These are phyloP conservation scores for Calyptomena viridis DNA, from an alignment of 2,113 vertebrate species.

Conservation along the genomic window DNA sequence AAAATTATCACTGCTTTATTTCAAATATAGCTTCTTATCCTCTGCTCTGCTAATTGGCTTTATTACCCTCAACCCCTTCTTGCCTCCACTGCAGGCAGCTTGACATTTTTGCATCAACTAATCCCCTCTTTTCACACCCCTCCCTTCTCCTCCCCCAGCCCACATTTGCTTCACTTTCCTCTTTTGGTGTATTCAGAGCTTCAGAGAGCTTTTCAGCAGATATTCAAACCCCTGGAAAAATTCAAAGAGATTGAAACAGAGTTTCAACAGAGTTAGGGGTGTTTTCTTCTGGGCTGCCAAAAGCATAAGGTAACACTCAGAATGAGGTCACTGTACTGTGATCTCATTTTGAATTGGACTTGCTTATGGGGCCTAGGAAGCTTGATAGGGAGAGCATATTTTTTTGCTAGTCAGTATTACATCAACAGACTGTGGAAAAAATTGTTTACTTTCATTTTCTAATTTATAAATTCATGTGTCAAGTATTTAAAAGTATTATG, in stretches of 20 bases:
- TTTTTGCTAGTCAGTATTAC: neutral
- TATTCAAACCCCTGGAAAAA: slow-evolving; percentile 47
- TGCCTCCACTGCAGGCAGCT: slow-evolving; percentile 54
- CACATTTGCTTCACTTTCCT: neutral
- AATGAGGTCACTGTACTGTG: neutral
- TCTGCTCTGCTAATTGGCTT: slow-evolving; percentile 70
- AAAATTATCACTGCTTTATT: slow-evolving; percentile 76
- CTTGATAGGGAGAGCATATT: neutral
- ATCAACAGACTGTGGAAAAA: neutral
- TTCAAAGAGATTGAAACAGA: slow-evolving; percentile 44
- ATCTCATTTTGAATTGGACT: slow-evolving; percentile 29
- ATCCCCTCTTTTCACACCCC: slow-evolving; percentile 49
- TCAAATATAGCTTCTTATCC: slow-evolving; percentile 72
- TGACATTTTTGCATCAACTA: slow-evolving; percentile 62
- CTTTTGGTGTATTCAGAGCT: slow-evolving; percentile 26
- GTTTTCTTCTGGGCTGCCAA: slow-evolving; percentile 41
- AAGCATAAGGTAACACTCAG: slow-evolving; percentile 39
- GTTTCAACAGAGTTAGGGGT: neutral
- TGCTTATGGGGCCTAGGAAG: neutral
- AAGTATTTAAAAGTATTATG: neutral
- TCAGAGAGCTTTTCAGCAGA: slow-evolving; percentile 44
- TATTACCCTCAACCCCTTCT: slow-evolving; percentile 66
- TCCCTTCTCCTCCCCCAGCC: neutral
- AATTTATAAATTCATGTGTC: neutral
- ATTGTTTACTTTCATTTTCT: neutral